phyloP scores from a whole-genome alignment of 53 echinoderm and acorn worm species.

The Echinometra lucunter region DNA sequence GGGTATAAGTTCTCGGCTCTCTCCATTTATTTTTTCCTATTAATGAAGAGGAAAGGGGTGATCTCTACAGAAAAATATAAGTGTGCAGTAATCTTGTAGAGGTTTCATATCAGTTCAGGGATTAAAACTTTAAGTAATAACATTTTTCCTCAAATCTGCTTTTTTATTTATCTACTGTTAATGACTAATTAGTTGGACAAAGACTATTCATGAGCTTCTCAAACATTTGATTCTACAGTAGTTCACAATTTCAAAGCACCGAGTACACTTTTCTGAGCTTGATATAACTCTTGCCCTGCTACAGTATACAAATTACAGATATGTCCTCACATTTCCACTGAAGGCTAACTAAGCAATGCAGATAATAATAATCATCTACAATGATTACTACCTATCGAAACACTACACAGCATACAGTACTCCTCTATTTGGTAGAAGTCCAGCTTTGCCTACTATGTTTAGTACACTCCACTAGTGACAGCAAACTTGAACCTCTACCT shows the following conservation, averaged over 20 bases:
- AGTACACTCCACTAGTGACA: conserved; percentile 58
- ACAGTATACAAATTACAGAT: neutral
- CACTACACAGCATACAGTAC: neutral
- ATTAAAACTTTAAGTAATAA: neutral
- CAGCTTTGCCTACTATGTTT: conserved; percentile 36
- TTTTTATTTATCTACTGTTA: neutral
- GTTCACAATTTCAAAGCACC: too few relatives aligned
- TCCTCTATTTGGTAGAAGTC: neutral
- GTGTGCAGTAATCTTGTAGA: neutral
- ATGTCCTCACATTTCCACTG: neutral
- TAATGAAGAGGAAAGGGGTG: too few relatives aligned
- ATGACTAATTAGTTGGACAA: neutral
- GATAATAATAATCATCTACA: neutral
- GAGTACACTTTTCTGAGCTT: neutral
- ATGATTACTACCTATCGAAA: neutral
- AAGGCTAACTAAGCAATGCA: neutral
- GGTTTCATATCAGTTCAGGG: neutral
- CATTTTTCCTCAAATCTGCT: neutral
- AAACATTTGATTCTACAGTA: neutral
- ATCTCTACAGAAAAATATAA: neutral
- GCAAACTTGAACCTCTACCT: conserved; percentile 64
- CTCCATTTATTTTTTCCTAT: too few relatives aligned
- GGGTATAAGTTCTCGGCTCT: neutral
- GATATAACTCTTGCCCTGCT: neutral
- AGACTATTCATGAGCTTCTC: too few relatives aligned